Conservation (phyloP, 2,113 vertebrate species). For the Coturnix japonica region DNA sequence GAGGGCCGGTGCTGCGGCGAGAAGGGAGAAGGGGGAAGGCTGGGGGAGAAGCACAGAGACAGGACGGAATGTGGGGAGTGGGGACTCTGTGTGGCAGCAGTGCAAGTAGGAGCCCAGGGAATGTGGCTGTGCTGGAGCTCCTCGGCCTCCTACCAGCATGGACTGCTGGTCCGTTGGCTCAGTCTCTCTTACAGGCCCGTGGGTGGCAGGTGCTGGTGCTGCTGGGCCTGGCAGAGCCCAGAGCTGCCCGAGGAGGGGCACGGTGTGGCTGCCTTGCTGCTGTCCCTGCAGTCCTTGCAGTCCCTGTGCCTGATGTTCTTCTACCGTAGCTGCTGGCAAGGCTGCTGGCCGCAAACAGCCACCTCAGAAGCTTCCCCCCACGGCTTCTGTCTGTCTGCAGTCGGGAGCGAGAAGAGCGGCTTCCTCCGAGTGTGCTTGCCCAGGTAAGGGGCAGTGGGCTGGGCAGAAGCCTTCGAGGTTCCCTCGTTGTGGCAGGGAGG, state of each 20-base stretch:
- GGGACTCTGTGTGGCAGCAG: accelerated
- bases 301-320: neutral
- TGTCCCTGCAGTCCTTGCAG: neutral
- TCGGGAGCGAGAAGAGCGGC: neutral
- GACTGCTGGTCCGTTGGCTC: neutral
- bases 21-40: neutral
- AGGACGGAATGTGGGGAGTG: neutral
- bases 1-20: neutral
- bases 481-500: accelerated
- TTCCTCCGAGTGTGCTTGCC: neutral
- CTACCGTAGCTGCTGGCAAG: neutral
- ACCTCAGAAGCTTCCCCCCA: neutral
- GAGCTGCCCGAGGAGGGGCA: neutral
- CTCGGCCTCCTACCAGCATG: accelerated
- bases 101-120: neutral
- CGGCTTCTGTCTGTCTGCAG: too few relatives aligned
- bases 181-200: neutral
- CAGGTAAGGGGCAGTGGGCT: neutral
- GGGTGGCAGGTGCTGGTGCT: accelerated
- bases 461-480: neutral
- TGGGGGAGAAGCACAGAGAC: neutral
- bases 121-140: accelerated
- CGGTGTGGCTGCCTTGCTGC: accelerated
- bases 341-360: neutral
- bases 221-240: neutral